Conservation (phyloP, 2,797 vertebrate species). For the Buphagus erythrorhynchus region DNA sequence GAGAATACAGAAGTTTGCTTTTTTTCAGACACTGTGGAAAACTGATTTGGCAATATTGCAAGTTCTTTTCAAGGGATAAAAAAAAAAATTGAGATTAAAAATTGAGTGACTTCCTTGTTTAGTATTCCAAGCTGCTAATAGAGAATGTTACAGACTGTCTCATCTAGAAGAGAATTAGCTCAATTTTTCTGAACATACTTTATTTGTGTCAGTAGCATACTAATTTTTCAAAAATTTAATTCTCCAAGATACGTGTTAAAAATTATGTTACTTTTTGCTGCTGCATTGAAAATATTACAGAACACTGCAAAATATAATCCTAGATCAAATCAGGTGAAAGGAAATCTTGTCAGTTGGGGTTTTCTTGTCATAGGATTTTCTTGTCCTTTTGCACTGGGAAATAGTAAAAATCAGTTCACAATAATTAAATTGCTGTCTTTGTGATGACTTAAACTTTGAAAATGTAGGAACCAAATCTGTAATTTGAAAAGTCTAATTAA, state of each 20-base stretch:
- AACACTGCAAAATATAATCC: background rate
- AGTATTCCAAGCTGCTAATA: background rate
- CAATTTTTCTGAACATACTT: background rate
- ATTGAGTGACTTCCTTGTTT: background rate
- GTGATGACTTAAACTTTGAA: background rate
- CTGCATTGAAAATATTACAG: background rate
- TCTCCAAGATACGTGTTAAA: background rate
- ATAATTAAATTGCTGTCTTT: background rate
- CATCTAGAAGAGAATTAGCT: background rate
- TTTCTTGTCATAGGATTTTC: background rate
- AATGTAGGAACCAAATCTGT: background rate
- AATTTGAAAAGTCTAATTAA: background rate
- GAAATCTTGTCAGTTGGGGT: background rate
- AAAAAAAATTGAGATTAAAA: background rate
- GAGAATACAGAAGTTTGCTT: background rate
- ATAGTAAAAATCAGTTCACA: background rate
- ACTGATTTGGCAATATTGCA: accelerated
- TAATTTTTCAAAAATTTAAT: background rate
- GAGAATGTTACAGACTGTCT: background rate
- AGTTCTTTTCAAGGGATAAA: background rate
- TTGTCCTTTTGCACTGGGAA: background rate
- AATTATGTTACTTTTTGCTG: background rate
- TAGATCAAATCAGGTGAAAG: background rate
- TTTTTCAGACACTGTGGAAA: background rate
- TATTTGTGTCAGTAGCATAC: background rate